These are phyloP conservation scores for Anastrepha obliqua DNA, from an alignment of 1,140 invertebrate species.

Conservation along the genomic window DNA sequence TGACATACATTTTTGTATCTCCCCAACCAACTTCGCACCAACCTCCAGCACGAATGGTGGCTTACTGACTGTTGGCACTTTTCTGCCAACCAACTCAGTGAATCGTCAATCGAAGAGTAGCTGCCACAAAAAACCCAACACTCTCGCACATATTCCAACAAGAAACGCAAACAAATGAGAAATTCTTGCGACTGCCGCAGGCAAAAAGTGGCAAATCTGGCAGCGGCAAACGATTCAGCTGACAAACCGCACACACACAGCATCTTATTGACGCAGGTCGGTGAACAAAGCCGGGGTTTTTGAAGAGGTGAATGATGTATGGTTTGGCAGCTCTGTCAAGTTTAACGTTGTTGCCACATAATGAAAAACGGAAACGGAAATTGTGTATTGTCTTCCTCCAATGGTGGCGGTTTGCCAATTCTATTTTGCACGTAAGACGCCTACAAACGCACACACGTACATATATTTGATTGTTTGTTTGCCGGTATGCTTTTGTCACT, in stretches of 20 bases:
- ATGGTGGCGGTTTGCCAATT: conserved; percentile 24
- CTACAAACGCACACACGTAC: not conserved
- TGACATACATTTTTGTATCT: too few relatives aligned
- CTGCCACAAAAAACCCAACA: not conserved
- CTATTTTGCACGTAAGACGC: not conserved
- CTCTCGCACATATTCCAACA: too few relatives aligned
- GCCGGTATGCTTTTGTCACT: not conserved
- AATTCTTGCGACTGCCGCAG: not conserved
- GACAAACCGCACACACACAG: not conserved
- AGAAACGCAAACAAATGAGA: not conserved
- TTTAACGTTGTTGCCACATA: conserved; percentile 27
- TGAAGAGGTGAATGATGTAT: not conserved
- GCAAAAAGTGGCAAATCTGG: not conserved
- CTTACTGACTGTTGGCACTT: too few relatives aligned
- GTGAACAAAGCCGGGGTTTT: not conserved
- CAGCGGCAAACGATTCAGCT: not conserved
- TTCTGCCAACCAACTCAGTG: not conserved
- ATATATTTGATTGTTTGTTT: not conserved
- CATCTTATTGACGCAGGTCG: not conserved
- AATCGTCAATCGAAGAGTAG: not conserved
- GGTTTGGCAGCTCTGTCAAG: not conserved
- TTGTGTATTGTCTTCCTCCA: conserved; percentile 33
- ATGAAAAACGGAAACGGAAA: conserved; percentile 56
- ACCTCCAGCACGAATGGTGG: too few relatives aligned
- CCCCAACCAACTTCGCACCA: too few relatives aligned